A percentile compares a stretch with the other conserved stretches of the same genome.
These are phyloP conservation scores for Teleiodes luculella DNA, from an alignment of 2,888 invertebrate species.

Conservation along the genomic window DNA sequence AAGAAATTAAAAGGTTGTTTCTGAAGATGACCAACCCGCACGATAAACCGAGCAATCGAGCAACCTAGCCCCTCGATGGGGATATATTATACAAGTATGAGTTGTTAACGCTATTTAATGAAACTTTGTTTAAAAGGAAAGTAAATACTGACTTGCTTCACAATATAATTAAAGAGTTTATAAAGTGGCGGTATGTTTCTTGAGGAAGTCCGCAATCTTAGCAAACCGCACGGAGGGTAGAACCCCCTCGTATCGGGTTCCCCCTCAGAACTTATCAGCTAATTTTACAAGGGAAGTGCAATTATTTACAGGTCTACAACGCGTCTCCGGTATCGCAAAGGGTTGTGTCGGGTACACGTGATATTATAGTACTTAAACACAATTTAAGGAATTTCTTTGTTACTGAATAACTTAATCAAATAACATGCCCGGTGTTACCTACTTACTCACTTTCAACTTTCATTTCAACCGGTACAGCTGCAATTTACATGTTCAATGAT, in stretches of 20 bases:
- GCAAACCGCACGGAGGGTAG: constrained; percentile 21
- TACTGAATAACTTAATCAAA: too few relatives aligned
- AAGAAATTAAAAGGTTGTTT: too few relatives aligned
- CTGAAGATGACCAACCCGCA: too few relatives aligned
- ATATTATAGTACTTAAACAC: not conserved
- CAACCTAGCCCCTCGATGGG: too few relatives aligned
- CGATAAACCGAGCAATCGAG: too few relatives aligned
- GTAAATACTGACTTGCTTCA: not conserved
- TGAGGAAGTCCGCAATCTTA: constrained; percentile 14
- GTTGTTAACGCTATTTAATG: too few relatives aligned
- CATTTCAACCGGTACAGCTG: too few relatives aligned
- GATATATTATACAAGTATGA: too few relatives aligned
- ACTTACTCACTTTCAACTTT: too few relatives aligned
- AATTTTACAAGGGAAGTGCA: constrained; percentile 32
- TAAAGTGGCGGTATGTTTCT: constrained; percentile 1
- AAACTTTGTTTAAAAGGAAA: not conserved
- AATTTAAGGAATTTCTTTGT: too few relatives aligned
- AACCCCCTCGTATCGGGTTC: constrained; percentile 19
- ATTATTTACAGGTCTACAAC: constrained; percentile 37
- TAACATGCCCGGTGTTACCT: too few relatives aligned
- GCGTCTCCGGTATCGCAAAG: constrained; percentile 27
- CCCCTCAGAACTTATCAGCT: constrained; percentile 26
- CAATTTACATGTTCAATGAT: too few relatives aligned
- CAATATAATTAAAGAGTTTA: not conserved
- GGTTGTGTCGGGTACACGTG: constrained; percentile 7